Conservation (phyloP, 2,888 invertebrate genomes). For the Seladonia tumulorum region DNA sequence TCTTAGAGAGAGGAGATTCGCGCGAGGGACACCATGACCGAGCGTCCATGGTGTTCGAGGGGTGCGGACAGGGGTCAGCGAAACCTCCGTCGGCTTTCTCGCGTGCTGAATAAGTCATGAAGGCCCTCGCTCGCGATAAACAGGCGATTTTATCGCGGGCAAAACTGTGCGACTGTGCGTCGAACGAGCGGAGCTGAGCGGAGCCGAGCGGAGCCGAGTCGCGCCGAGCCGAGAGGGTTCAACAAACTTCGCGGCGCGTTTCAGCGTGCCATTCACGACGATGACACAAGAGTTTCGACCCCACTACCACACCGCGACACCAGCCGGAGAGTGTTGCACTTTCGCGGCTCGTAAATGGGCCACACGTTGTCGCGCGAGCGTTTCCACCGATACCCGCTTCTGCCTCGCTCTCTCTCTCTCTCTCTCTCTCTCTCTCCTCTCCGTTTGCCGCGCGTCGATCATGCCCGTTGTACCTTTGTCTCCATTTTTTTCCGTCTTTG, state of each 20-base stretch:
- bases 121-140: conserved; percentile 37
- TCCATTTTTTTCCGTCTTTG: neutral
- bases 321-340: conserved; percentile 36
- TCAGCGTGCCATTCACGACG: conserved; percentile 56
- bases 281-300: conserved; percentile 47
- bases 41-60: neutral
- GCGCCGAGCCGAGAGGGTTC: conserved; percentile 39
- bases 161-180: conserved; percentile 45
- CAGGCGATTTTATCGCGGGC: conserved; percentile 53
- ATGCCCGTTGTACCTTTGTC: neutral
- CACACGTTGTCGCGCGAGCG: conserved; percentile 19
- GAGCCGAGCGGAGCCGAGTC: neutral
- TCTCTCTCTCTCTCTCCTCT: neutral
- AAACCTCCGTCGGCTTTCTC: conserved; percentile 13
- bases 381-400: neutral
- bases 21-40: neutral
- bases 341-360: conserved; percentile 48
- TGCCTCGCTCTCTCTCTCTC: neutral
- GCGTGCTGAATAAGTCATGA: conserved; percentile 46
- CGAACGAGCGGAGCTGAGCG: conserved; percentile 27
- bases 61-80: conserved; percentile 10
- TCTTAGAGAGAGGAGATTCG: neutral
- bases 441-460: neutral
- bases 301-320: conserved; percentile 15
- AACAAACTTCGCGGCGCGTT: conserved; percentile 47